Evolutionary conservation across 2,113 vertebrate species (phyloP), one percentile per base, ranked within the genome.

Genomic region (Nyctereutes procyonoides): DNA sequence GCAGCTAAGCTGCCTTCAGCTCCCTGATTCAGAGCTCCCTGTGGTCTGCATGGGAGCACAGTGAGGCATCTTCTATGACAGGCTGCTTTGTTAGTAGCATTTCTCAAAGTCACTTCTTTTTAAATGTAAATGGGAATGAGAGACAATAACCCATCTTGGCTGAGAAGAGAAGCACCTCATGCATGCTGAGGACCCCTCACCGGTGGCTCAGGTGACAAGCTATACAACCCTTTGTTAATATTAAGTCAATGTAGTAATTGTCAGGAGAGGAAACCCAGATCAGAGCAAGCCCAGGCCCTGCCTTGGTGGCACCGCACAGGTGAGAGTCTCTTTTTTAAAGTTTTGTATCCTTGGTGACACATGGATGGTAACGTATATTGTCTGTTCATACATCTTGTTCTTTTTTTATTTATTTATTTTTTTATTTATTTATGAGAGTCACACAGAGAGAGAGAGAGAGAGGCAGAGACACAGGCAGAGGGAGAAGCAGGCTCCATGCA

Each of bases 361-460:
- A 35, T 4, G 5, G 9, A 1, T n/a, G 84, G 15, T 5, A 24
- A 17, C 0, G 3, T n/a, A 9, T 24, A 13, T 20, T 2, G 10
- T 16, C 7, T 10, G 0, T 26, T 19, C 30, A 16, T 17, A 11
- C 65, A 17, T 2, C 3, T 17, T 35, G 22, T 26, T n/a, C n/a
- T n/a, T n/a, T n/a, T n/a, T n/a, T n/a, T n/a, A n/a, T n/a, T n/a
- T n/a, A n/a, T n/a, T n/a, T n/a, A n/a, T n/a, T n/a, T n/a, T n/a
- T n/a, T n/a, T n/a, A n/a, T n/a, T n/a, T n/a, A n/a, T n/a, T n/a
- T n/a, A n/a, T n/a, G n/a, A n/a, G n/a, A n/a, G n/a, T n/a, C n/a
- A n/a, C n/a, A n/a, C n/a, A n/a, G n/a, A n/a, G n/a, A n/a, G n/a
- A n/a, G n/a, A n/a, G n/a, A n/a, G n/a, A n/a, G n/a, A n/a, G n/a